Conservation (phyloP, 2,888 invertebrate species). For the Fragum fragum region DNA sequence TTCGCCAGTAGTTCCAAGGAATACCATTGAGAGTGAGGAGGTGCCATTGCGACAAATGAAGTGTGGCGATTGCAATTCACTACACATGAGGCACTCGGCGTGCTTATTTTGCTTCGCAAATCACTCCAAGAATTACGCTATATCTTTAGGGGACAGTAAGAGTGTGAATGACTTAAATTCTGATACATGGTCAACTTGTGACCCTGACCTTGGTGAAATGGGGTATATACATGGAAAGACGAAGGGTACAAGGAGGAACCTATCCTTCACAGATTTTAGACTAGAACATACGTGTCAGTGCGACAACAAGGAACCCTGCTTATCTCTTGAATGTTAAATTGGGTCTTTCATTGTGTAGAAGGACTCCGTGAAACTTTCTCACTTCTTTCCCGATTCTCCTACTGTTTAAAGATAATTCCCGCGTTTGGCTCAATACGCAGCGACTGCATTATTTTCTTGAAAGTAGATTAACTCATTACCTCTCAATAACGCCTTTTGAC, state of each 20-base stretch:
- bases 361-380: no score
- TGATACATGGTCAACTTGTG: background rate
- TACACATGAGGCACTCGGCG: conserved; percentile 45
- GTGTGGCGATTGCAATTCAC: background rate
- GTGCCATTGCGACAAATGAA: conserved; percentile 5
- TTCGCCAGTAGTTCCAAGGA: background rate
- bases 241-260: conserved; percentile 7
- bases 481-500: no score
- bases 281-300: conserved; percentile 8
- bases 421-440: no score
- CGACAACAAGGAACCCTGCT: conserved; percentile 19
- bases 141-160: conserved; percentile 16
- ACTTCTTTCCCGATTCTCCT: no score
- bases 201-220: background rate
- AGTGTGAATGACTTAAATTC: conserved; percentile 22
- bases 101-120: conserved; percentile 56
- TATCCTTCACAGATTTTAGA: conserved; percentile 22
- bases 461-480: no score
- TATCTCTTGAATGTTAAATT: conserved; percentile 8
- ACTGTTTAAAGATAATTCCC: no score
- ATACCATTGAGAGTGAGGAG: background rate
- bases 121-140: conserved; percentile 34
- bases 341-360: no score
- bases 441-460: no score
- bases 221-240: background rate